phyloP scores from a whole-genome alignment of 2,888 invertebrate genomes.

The Pecten maximus region DNA sequence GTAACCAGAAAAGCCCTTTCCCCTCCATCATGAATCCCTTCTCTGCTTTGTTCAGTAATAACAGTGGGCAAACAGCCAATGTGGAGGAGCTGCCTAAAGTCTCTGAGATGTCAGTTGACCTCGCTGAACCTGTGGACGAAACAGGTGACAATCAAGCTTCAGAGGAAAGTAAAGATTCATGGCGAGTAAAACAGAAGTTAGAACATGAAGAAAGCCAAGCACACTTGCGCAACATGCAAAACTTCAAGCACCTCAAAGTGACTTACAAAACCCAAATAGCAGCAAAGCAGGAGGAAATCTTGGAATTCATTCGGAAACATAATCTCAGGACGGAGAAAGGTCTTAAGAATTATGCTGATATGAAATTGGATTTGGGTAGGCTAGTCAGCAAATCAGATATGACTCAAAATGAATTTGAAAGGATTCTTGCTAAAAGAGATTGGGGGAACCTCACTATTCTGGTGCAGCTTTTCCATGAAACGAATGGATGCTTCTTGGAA shows the following conservation, averaged over 20 bases:
- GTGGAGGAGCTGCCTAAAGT: neutral
- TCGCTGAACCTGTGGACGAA: neutral
- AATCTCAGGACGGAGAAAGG: neutral
- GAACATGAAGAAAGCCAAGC: neutral
- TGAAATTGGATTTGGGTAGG: neutral
- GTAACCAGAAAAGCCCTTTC: neutral
- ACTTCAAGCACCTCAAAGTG: neutral
- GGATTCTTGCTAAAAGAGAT: constrained; percentile 39
- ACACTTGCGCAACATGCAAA: neutral
- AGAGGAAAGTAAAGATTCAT: neutral
- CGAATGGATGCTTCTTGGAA: neutral
- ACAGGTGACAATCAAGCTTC: neutral
- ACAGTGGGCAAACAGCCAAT: neutral
- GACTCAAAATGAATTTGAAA: constrained; percentile 8
- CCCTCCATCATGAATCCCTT: neutral
- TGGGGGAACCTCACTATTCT: constrained; percentile 22
- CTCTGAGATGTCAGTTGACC: neutral
- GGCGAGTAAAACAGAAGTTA: neutral
- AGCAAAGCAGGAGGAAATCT: neutral
- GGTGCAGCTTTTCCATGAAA: neutral
- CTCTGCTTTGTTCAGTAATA: neutral
- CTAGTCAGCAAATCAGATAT: neutral
- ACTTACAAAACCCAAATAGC: neutral
- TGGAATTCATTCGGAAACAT: neutral
- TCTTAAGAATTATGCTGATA: neutral